phyloP scores from a whole-genome alignment of 2,888 invertebrate genomes.

The Mesorhabditis sp. region DNA sequence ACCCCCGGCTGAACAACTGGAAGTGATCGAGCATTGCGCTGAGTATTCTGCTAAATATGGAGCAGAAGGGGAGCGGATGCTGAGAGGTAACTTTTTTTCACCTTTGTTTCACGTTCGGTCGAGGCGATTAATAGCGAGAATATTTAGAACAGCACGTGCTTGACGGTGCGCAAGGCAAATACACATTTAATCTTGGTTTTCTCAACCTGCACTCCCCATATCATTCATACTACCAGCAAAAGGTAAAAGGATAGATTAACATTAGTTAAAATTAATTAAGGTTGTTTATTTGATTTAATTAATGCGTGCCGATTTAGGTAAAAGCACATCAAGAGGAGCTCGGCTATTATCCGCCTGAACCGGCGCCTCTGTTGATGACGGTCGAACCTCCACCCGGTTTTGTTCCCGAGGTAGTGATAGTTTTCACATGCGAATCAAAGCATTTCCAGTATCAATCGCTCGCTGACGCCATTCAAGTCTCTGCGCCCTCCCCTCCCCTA shows the following conservation, averaged over 20 bases:
- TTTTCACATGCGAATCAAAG: no score
- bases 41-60: not conserved
- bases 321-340: not conserved
- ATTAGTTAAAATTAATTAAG: no score
- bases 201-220: not conserved
- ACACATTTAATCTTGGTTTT: not conserved
- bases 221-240: constrained; percentile 4
- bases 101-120: no score
- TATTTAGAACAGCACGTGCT: not conserved
- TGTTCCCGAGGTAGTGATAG: not conserved
- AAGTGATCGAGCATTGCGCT: not conserved
- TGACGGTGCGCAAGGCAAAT: not conserved
- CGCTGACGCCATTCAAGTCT: not conserved
- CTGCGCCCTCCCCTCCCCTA: constrained; percentile 12
- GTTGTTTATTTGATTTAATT: not conserved
- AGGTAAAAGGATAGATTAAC: not conserved
- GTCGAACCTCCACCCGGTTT: not conserved
- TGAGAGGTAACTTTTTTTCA: not conserved
- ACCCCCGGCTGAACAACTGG: not conserved
- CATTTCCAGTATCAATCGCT: no score
- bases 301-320: not conserved
- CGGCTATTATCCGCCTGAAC: constrained; percentile 1
- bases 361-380: not conserved
- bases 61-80: not conserved
- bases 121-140: no score